Percentiles rank a stretch among this genome's conserved stretches.
Conservation (phyloP, 2,113 vertebrate species). For the Colinus virginianus region DNA sequence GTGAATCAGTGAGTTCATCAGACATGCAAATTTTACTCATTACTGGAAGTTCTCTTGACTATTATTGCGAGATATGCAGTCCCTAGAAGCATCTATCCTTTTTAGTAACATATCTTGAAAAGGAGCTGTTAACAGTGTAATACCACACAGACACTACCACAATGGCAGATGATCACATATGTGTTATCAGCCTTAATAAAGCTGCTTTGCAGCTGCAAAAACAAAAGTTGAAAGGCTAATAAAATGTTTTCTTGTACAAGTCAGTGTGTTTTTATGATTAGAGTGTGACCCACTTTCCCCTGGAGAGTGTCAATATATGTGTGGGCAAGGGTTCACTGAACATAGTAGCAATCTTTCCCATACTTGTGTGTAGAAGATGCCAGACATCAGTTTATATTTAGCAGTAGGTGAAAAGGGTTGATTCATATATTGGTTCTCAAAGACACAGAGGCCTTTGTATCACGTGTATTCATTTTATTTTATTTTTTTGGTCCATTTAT, state of each 20-base stretch:
- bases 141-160: neutral
- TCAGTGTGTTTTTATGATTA: slow-evolving; percentile 61
- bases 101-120: neutral
- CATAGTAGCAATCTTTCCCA: slow-evolving; percentile 54
- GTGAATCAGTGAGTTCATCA: neutral
- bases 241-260: slow-evolving; percentile 69
- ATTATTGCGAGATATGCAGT: neutral
- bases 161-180: slow-evolving; percentile 13
- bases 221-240: slow-evolving; percentile 67
- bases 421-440: slow-evolving; percentile 14
- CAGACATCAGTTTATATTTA: slow-evolving; percentile 27
- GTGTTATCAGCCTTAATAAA: slow-evolving; percentile 65
- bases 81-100: neutral
- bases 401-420: slow-evolving; percentile 10
- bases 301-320: slow-evolving; percentile 46
- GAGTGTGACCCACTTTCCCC: slow-evolving; percentile 39
- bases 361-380: neutral
- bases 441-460: neutral
- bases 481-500: neutral
- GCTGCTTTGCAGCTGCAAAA: slow-evolving; percentile 66
- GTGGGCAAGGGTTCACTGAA: slow-evolving; percentile 60
- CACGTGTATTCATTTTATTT: neutral
- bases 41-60: neutral
- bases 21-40: neutral
- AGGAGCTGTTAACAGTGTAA: neutral